Evolutionary conservation across 2,888 invertebrate genomes (phyloP).

Genomic region (Limnephilus marmoratus): DNA sequence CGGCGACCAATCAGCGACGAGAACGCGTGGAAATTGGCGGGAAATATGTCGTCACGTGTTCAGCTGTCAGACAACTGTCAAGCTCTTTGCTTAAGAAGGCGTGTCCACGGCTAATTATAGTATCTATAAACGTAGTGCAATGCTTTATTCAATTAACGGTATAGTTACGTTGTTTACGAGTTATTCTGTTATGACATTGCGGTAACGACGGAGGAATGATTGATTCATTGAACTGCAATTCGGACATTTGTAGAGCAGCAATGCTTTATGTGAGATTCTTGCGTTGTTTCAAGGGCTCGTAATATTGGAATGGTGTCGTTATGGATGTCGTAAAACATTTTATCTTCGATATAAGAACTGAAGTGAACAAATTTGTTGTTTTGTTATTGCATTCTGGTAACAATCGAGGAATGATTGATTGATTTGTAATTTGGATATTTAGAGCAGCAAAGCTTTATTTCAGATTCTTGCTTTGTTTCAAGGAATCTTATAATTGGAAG

Average conservation of each 20-base stretch:
- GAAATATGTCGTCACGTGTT: conserved; percentile 34
- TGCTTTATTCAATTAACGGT: background rate
- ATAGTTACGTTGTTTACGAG: background rate
- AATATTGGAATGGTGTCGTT: background rate
- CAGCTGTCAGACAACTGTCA: conserved; percentile 35
- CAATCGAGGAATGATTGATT: no score
- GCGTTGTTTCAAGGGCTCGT: background rate
- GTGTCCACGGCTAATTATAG: conserved; percentile 24
- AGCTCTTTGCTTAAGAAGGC: conserved; percentile 26
- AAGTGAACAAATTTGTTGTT: no score
- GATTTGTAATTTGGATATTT: no score
- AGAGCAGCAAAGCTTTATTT: no score
- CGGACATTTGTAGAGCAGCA: background rate
- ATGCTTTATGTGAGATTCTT: background rate
- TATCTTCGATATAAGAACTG: no score
- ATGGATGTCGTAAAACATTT: background rate
- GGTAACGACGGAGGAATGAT: background rate
- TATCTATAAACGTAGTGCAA: background rate
- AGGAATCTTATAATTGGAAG: no score
- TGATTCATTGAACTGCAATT: background rate
- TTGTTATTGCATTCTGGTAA: no score
- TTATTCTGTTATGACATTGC: background rate
- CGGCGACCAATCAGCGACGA: background rate
- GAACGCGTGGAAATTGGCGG: conserved; percentile 32
- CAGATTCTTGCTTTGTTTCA: no score